A percentile compares a stretch with the other conserved stretches of the same genome.
These are phyloP conservation scores for Spicauda simplicius DNA, from an alignment of 2,888 invertebrate genomes.

Conservation along the genomic window DNA sequence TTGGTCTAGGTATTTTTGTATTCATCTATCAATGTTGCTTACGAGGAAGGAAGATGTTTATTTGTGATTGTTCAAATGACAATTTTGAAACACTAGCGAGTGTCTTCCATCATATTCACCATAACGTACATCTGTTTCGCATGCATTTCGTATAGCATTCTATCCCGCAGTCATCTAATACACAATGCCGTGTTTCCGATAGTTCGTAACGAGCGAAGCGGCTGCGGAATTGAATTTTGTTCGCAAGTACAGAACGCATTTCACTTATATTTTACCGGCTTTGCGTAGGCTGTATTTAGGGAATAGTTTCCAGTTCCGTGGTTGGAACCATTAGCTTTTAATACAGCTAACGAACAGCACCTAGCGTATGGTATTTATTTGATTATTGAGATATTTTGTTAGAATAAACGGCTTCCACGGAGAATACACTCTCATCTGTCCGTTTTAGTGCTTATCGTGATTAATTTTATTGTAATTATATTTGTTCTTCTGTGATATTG, in stretches of 20 bases:
- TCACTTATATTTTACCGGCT: conserved; percentile 9
- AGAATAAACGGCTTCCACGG: no score
- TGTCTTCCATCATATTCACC: no score
- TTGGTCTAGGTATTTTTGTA: no score
- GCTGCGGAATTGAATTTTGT: conserved; percentile 22
- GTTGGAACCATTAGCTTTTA: not conserved
- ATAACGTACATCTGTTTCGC: not conserved
- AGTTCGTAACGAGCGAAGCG: conserved; percentile 27
- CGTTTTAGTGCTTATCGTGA: no score
- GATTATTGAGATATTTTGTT: not conserved
- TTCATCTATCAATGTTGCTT: no score
- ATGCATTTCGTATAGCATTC: conserved; percentile 27
- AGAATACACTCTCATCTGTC: no score
- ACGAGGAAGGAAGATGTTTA: no score
- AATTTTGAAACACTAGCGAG: not conserved
- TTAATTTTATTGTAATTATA: no score
- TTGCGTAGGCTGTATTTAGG: not conserved
- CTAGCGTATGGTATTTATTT: no score
- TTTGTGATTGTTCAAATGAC: no score
- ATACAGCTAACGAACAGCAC: not conserved
- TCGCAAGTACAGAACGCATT: conserved; percentile 18
- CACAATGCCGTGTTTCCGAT: conserved; percentile 27
- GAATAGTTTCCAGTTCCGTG: not conserved
- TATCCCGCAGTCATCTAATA: conserved; percentile 20
- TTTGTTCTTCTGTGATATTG: no score